Evolutionary conservation across 2,888 invertebrate species (phyloP), one percentile per base, ranked within the genome.

Genomic region (Sialis lutaria): DNA sequence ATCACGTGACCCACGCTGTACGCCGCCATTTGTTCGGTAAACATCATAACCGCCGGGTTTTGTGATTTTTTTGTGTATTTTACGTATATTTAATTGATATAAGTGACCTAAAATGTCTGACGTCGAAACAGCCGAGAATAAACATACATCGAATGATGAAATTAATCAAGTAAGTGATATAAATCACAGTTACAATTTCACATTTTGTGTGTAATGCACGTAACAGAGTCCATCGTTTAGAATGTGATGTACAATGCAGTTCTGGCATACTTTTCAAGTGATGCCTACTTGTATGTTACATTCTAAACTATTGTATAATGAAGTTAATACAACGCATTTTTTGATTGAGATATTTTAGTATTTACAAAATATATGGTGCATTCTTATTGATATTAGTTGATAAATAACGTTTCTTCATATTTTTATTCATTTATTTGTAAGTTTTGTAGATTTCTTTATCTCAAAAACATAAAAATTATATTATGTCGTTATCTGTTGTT

Each of bases 11-110:
- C 71, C 69, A 73, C 73, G 73, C 73, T 71, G 22, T 22, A 22
- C 65, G 68, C 70, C 70, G 72, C 72, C 73, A 72, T 73, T 67
- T 73, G 68, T 67, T 64, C 65, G 64, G 69, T 70, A 72, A 72
- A 72, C 72, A 73, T 71, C 73, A 64, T 47, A 61, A 59, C 59
- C 68, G 65, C 65, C 69, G 70, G 69, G 69, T 67, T 63, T 61
- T 60, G 59, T 62, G 60, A 62, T 58, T 57, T 55, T 61, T 60
- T 58, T 55, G 53, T 56, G 60, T 59, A 58, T 58, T 62, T 58
- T 60, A 44, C 34, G 34, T 60, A 60, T 61, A 60, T 60, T 60
- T 61, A 58, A 56, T 53, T 51, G 49, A 51, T 47, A 59, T 30
- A 45, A 44, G 39, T 40, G 32, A 51, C 53, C 54, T 53, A 63